A percentile compares a stretch with the other conserved stretches of the same genome.
Conservation (phyloP, 2,797 vertebrate species). For the Bufotes viridis region DNA sequence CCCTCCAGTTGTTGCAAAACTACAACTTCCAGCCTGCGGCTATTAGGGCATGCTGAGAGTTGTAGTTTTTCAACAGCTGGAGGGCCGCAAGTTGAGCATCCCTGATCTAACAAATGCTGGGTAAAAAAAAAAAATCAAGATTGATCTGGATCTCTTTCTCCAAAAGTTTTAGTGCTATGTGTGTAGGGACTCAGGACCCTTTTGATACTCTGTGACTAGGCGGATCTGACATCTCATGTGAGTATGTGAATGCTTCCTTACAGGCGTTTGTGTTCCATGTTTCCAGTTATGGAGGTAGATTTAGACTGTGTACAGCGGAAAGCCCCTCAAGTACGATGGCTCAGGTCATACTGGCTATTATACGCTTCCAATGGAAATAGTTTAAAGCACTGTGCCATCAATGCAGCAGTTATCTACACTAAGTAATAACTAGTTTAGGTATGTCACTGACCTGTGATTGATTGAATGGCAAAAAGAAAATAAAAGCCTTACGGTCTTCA, state of each 20-base stretch:
- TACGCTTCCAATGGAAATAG: not conserved
- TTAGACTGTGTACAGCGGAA: not conserved
- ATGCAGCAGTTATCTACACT: not conserved
- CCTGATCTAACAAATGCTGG: too few relatives aligned
- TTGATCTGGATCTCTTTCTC: too few relatives aligned
- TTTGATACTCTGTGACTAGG: too few relatives aligned
- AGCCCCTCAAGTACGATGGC: not conserved
- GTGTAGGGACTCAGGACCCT: too few relatives aligned
- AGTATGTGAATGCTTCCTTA: too few relatives aligned
- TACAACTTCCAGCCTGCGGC: too few relatives aligned
- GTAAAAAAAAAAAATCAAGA: too few relatives aligned
- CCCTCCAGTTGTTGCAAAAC: too few relatives aligned
- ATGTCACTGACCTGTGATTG: constrained; percentile 68
- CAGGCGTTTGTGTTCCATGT: not conserved
- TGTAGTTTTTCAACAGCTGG: too few relatives aligned
- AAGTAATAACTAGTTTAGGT: constrained; percentile 63
- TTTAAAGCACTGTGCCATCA: not conserved
- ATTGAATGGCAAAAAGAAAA: constrained; percentile 68
- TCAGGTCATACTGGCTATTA: not conserved
- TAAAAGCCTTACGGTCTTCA: constrained; percentile 73
- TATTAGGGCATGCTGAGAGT: too few relatives aligned
- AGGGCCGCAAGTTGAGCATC: too few relatives aligned
- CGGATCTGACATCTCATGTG: not conserved
- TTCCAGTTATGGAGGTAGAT: not conserved
- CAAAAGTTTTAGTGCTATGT: too few relatives aligned